phyloP scores from a whole-genome alignment of 2,888 invertebrate species.

The Tipula helvola region DNA sequence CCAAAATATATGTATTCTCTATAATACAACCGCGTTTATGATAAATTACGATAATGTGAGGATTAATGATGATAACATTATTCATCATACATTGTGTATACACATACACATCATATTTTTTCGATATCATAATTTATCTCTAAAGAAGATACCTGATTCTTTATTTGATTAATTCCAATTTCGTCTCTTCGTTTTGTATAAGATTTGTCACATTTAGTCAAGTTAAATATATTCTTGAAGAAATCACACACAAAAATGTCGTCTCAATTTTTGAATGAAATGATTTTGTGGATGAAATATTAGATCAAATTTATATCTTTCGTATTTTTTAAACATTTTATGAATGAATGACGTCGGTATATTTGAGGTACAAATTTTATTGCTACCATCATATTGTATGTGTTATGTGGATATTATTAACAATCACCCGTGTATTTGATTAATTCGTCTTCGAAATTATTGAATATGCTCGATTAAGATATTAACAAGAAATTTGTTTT shows the following conservation, averaged over 20 bases:
- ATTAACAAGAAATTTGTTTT: not conserved
- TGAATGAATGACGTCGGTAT: not conserved
- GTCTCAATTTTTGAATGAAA: not conserved
- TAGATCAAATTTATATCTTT: not conserved
- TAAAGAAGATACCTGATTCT: not conserved
- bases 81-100: not conserved
- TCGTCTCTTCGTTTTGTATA: not conserved
- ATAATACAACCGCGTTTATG: not conserved
- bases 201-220: not conserved
- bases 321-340: not conserved
- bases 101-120: not conserved
- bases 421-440: not conserved
- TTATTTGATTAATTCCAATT: not conserved
- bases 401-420: too few relatives aligned
- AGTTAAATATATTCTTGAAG: not conserved
- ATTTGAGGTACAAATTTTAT: not conserved
- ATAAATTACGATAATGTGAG: slow-evolving; percentile 4
- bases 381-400: not conserved
- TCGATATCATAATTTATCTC: not conserved
- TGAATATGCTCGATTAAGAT: not conserved
- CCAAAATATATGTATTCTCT: not conserved
- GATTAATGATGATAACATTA: not conserved
- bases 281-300: not conserved
- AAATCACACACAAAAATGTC: not conserved
- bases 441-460: not conserved